Evolutionary conservation across 2,888 invertebrate genomes (phyloP).

Genomic region (Rhingia rostrata): DNA sequence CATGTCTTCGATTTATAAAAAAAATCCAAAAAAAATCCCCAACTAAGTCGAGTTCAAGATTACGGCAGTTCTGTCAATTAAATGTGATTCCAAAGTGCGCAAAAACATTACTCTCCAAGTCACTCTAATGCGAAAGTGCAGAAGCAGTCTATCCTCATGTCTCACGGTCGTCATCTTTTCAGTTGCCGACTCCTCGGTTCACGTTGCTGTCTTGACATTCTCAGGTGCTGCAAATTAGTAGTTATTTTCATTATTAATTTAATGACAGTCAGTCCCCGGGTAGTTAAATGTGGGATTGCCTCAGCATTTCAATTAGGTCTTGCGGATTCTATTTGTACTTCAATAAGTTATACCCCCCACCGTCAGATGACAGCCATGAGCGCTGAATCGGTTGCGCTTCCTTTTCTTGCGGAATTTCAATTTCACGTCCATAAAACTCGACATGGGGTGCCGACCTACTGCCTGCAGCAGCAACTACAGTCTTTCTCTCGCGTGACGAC

Average conservation of each 20-base stretch:
- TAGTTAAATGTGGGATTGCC: conserved; percentile 52
- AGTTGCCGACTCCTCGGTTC: conserved; percentile 6
- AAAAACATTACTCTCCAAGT: conserved; percentile 31
- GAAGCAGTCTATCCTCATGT: conserved; percentile 35
- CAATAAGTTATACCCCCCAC: conserved; percentile 51
- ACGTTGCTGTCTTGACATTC: conserved; percentile 63
- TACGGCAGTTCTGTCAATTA: conserved; percentile 41
- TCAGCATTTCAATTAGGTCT: conserved; percentile 67
- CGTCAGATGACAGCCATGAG: conserved; percentile 2
- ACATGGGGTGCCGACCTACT: conserved; percentile 57
- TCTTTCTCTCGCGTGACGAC: conserved; percentile 66
- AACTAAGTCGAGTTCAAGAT: conserved; percentile 15
- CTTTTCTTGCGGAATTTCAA: conserved; percentile 62
- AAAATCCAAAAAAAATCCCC: too few relatives aligned
- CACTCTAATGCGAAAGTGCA: conserved; percentile 16
- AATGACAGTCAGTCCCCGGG: conserved; percentile 53
- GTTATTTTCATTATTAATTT: conserved; percentile 74
- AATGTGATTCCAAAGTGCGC: conserved; percentile 26
- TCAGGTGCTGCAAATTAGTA: conserved; percentile 74
- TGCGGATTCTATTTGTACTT: conserved; percentile 66
- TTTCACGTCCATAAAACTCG: conserved; percentile 65
- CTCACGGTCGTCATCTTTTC: conserved; percentile 61
- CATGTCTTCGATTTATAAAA: too few relatives aligned
- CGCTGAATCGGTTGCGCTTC: conserved; percentile 48
- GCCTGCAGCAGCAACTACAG: conserved; percentile 33